Evolutionary conservation across 2,113 vertebrate species (phyloP).

Genomic region (Balaeniceps rex): DNA sequence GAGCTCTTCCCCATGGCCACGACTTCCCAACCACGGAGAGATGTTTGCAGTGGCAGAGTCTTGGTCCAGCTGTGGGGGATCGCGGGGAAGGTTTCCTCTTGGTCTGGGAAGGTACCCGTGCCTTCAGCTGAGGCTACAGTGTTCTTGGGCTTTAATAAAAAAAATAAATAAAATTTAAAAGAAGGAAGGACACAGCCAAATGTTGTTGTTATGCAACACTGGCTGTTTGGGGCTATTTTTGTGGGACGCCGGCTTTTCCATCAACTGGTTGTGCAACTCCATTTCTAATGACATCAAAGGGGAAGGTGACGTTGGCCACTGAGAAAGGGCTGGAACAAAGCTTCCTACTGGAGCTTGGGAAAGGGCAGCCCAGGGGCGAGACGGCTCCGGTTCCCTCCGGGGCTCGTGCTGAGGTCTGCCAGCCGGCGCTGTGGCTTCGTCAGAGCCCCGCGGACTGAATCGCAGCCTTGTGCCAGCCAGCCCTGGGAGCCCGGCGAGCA

Average conservation of each 20-base stretch:
- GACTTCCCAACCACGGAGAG: not conserved
- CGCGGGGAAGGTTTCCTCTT: not conserved
- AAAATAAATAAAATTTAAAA: not conserved
- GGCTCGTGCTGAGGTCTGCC: not conserved
- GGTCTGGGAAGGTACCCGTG: not conserved
- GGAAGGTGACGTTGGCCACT: not conserved
- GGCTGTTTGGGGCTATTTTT: not conserved
- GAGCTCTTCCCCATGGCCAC: not conserved
- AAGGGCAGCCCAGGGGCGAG: not conserved
- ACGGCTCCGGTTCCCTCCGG: not conserved
- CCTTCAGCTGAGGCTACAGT: not conserved
- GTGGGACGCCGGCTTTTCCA: not conserved
- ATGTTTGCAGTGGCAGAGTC: not conserved
- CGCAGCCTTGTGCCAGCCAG: accelerated
- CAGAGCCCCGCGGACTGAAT: not conserved
- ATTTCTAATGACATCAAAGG: not conserved
- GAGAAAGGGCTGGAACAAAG: not conserved
- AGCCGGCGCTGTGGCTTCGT: not conserved
- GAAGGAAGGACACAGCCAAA: not conserved
- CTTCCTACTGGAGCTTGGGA: not conserved
- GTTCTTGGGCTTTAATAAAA: not conserved
- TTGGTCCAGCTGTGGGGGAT: not conserved
- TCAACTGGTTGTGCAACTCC: not conserved
- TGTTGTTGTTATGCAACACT: not conserved
- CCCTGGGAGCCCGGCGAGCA: not conserved